Conservation (phyloP, 2,113 vertebrate species). For the Cyrtonyx montezumae region DNA sequence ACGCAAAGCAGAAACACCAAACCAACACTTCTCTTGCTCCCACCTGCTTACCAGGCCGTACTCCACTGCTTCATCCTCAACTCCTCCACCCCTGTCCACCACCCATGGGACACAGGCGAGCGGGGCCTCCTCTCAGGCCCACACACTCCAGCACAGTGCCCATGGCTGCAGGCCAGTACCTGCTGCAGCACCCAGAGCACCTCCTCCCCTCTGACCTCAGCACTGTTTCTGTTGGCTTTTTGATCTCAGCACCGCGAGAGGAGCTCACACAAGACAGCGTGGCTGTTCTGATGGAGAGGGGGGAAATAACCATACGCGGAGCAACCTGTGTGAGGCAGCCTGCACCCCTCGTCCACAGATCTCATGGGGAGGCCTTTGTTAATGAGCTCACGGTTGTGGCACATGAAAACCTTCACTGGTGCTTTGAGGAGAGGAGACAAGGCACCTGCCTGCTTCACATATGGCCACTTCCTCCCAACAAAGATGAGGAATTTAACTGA, state of each 20-base stretch:
- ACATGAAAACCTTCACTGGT: background rate
- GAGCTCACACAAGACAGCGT: background rate
- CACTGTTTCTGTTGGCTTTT: background rate
- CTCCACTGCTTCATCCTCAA: background rate
- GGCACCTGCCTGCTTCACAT: constrained; percentile 18
- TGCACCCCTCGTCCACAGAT: fast-evolving
- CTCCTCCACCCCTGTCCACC: no score
- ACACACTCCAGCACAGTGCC: background rate
- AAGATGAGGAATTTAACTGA: background rate
- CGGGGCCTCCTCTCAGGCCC: no score
- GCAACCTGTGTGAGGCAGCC: background rate
- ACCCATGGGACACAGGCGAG: fast-evolving
- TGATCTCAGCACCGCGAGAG: background rate
- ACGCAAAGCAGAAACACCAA: background rate
- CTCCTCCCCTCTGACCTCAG: background rate
- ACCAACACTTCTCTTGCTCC: fast-evolving
- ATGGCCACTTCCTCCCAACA: background rate
- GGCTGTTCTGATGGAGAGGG: background rate
- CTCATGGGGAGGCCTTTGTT: fast-evolving
- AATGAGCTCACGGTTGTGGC: background rate
- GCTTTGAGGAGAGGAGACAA: background rate
- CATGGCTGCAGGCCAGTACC: background rate
- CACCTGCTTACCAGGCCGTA: background rate
- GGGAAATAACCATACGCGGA: background rate
- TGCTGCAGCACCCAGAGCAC: background rate